Conservation (phyloP, 2,888 invertebrate species). For the Camptogramma bilineatum region DNA sequence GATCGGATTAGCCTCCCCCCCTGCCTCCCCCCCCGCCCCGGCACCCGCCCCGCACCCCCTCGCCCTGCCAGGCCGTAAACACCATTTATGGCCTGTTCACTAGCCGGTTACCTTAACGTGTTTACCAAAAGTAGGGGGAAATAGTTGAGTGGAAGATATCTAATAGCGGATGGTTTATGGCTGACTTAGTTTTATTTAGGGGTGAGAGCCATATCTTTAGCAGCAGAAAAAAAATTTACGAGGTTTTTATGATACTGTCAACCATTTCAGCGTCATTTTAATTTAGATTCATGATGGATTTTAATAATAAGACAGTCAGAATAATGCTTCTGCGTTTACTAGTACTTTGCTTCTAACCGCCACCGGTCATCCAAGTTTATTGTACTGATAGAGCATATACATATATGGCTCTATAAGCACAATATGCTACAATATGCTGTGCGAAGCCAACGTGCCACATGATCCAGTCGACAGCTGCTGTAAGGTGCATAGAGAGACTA, state of each 20-base stretch:
- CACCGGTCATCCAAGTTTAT: too few relatives aligned
- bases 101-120: constrained; percentile 32
- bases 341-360: too few relatives aligned
- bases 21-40: constrained; percentile 5
- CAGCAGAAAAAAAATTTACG: not conserved
- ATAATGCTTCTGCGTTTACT: too few relatives aligned
- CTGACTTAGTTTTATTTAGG: constrained; percentile 17
- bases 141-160: constrained; percentile 25
- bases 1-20: constrained; percentile 27
- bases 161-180: constrained; percentile 17
- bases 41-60: not conserved
- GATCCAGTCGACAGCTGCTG: not conserved
- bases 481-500: not conserved
- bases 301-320: too few relatives aligned
- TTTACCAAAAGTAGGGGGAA: constrained; percentile 25
- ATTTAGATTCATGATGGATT: not conserved
- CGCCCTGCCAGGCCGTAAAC: constrained; percentile 23
- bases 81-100: constrained; percentile 31
- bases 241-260: not conserved
- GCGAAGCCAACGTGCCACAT: not conserved
- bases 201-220: not conserved
- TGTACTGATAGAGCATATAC: too few relatives aligned
- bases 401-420: too few relatives aligned
- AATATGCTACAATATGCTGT: too few relatives aligned
- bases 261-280: not conserved